Percentiles rank a stretch among this genome's conserved stretches.
Evolutionary conservation across 37 sponge, comb jelly and placozoan species (phyloP).

Genomic region (Bolinopsis microptera): DNA sequence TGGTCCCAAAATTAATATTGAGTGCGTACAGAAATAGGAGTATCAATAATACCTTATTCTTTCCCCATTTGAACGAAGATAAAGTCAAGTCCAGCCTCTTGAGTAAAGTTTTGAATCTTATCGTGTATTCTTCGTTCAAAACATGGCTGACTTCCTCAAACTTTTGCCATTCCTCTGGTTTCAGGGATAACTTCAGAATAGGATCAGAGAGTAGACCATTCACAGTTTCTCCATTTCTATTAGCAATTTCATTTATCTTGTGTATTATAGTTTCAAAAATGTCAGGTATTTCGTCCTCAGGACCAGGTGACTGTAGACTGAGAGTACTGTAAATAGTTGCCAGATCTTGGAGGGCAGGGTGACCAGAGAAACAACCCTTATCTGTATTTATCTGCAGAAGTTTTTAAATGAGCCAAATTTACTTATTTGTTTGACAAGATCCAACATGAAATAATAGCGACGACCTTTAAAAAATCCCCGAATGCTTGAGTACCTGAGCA

Average conservation of each 20-base stretch:
- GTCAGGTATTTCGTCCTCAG: not conserved
- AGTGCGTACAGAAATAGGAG: too few relatives aligned
- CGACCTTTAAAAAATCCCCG: too few relatives aligned
- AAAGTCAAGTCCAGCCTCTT: constrained; percentile 17
- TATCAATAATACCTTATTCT: constrained; percentile 28
- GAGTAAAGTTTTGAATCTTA: constrained; percentile 2
- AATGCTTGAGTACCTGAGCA: too few relatives aligned
- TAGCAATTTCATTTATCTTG: not conserved
- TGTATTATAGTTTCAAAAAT: not conserved
- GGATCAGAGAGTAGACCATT: not conserved
- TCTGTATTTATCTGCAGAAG: not conserved
- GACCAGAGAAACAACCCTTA: constrained; percentile 17
- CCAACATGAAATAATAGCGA: too few relatives aligned
- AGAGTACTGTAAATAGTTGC: not conserved
- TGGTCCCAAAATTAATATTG: too few relatives aligned
- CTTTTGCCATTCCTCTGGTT: not conserved
- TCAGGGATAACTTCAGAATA: not conserved
- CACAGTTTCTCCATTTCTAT: not conserved
- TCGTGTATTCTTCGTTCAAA: not conserved
- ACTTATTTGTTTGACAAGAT: not conserved
- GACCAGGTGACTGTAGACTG: not conserved
- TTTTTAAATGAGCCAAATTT: not conserved
- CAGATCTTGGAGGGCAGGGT: constrained; percentile 38
- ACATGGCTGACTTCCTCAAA: not conserved
- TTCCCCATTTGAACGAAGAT: constrained; percentile 38